A percentile compares a stretch with the other conserved stretches of the same genome.
phyloP scores from a whole-genome alignment of 2,888 invertebrate species.

The Drosophila maculinotata region DNA sequence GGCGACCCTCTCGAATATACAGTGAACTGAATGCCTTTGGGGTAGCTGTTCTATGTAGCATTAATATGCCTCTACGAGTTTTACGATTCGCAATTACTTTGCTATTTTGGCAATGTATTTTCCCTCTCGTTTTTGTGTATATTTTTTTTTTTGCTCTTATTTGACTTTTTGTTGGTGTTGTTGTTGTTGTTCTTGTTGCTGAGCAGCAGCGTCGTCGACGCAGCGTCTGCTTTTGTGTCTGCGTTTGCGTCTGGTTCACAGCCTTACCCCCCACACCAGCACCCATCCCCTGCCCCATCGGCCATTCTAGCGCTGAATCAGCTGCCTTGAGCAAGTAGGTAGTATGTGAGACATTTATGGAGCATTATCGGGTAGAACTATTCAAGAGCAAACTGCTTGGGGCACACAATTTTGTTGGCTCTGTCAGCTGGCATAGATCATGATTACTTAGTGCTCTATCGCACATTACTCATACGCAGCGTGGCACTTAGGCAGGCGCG shows the following conservation, averaged over 20 bases:
- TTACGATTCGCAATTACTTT: conserved; percentile 78
- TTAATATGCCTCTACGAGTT: conserved; percentile 51
- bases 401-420: conserved; percentile 36
- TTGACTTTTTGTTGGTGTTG: conserved; percentile 9
- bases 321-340: conserved; percentile 43
- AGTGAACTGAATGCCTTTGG: conserved; percentile 20
- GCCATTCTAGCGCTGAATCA: conserved; percentile 38
- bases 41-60: conserved; percentile 37
- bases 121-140: conserved; percentile 2
- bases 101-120: conserved; percentile 73
- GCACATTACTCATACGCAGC: conserved; percentile 78
- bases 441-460: conserved; percentile 48
- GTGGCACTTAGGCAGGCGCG: conserved; percentile 61
- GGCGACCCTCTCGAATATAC: conserved; percentile 33
- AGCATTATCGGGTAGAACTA: conserved; percentile 48
- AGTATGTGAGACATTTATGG: conserved; percentile 40
- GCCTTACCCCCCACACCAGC: conserved; percentile 7
- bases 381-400: conserved; percentile 27
- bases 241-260: conserved; percentile 36
- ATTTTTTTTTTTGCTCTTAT: neutral
- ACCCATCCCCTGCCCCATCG: neutral
- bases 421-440: conserved; percentile 60
- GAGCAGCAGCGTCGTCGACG: conserved; percentile 40
- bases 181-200: conserved; percentile 6
- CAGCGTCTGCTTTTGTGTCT: conserved; percentile 67